These are phyloP conservation scores for Cettia cetti DNA, from an alignment of 2,113 vertebrate genomes.

Conservation along the genomic window DNA sequence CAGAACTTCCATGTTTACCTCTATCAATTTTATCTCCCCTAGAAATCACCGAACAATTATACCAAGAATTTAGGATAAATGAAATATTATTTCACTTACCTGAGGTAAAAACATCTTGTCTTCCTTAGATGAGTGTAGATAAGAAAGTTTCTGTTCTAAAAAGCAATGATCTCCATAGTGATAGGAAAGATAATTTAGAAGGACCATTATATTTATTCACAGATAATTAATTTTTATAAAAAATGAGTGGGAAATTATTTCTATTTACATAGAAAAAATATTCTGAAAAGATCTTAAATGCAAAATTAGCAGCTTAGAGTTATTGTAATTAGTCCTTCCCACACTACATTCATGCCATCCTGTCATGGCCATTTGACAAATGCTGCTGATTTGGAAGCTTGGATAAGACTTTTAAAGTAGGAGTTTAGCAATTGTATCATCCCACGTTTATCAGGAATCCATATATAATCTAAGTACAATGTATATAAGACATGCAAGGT, in stretches of 20 bases:
- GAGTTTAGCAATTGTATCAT: conserved; percentile 22
- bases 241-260: not conserved
- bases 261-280: not conserved
- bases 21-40: not conserved
- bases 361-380: conserved; percentile 18
- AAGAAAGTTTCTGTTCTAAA: not conserved
- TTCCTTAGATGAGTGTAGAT: not conserved
- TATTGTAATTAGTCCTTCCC: not conserved
- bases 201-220: not conserved
- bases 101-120: not conserved
- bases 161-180: not conserved
- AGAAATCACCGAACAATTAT: not conserved
- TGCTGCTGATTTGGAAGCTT: not conserved
- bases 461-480: conserved; percentile 33
- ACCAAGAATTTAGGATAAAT: not conserved
- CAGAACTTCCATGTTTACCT: not conserved
- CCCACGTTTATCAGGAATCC: conserved; percentile 24
- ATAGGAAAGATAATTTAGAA: not conserved
- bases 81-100: not conserved
- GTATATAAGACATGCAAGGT: not conserved
- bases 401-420: not conserved
- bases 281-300: not conserved
- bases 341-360: not conserved
- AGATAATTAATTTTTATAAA: not conserved
- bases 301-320: not conserved